Base-by-base conservation (phyloP, 2,113 vertebrate species). In the Rhabdornis inornatus region DNA sequence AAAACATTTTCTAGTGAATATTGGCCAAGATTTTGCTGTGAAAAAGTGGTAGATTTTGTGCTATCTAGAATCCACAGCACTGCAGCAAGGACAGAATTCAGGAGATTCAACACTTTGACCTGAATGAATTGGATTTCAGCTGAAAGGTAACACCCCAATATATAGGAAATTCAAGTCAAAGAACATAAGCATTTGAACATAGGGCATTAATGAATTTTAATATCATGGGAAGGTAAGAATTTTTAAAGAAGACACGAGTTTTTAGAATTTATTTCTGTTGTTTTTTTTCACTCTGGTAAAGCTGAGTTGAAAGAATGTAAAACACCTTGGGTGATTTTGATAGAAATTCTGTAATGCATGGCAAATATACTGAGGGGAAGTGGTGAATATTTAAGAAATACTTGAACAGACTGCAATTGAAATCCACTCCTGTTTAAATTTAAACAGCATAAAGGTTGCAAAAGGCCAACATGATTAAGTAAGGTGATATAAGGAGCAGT, bases 351-450 rank as follows among this genome's bases (percentile, higher is more conserved):
- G 40, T 91, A 85, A 85, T 13, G 28, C 71, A 72, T 53, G 53
- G 37, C 31, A 91, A 93, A 89, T 61, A 31, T 82, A 89, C 57
- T 79, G n/a, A 91, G 40, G 8, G 15, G 2, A 83, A 91, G 15
- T 49, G 49, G 81, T 79, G 89, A 94, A 91, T 94, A 90, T 90
- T 95, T 94, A 76, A 96, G 53, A 90, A 96, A 95, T 79, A 88
- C n/a, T 89, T 82, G 47, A 82, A 83, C 47, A 79, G 33, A 68
- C 44, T 85, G 61, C 61, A 87, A 39, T 31, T 95, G 56, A 95
- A 94, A 93, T 91, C 78, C 70, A 85, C 93, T 79, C 57, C 35
- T 93, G 61, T 87, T 93, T 90, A 95, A 96, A 87, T 91, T 89
- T 89, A 91, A 93, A 65, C 44, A 78, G 52, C 39, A 64, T 81